Base-by-base conservation (phyloP, 2,113 vertebrate genomes). In the Furnarius figulus region DNA sequence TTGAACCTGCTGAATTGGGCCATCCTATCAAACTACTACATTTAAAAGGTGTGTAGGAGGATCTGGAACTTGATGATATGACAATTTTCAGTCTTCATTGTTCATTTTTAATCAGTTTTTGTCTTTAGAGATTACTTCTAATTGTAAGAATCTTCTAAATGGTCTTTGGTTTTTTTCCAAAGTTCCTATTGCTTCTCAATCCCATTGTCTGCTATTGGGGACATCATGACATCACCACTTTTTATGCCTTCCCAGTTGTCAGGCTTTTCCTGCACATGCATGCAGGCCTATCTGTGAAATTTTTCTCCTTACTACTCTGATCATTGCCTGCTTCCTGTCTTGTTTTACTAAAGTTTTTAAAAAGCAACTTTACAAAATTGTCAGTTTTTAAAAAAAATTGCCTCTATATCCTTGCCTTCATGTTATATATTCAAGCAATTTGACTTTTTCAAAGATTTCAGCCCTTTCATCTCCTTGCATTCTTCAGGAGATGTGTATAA, bases 1-100 rank as follows among this genome's bases (percentile, higher is more conserved):
- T 90, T 94, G 90, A 97, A 84, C 89, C 58, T 96, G 50, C 65
- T 73, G 85, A 94, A 70, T 79, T 81, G 62, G 72, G 10, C 56
- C 44, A 44, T 30, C 24, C 49, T 89, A 24, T 78, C 40, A 62
- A 85, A 73, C 39, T 49, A 42, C 23, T 74, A 18, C 59, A 46
- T 73, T 96, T 94, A 14, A 86, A 62, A 96, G 35, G 23, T 53
- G 20, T 52, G 82, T 90, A 65, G 90, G 86, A 87, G 58, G 68
- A 79, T 87, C 67, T 81, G 56, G 63, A 92, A 84, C 35, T 68
- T 93, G 62, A 89, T 90, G 73, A 81, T 80, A 87, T 1, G 73
- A 82, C 74, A 88, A 35, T 80, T 96, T 95, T 76, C 61, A 73
- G 30, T 92, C 53, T 30, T 81, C 10, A 53, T 55, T 90, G 75